phyloP scores from a whole-genome alignment of 2,888 invertebrate species.

The Leucophora obtusa region DNA sequence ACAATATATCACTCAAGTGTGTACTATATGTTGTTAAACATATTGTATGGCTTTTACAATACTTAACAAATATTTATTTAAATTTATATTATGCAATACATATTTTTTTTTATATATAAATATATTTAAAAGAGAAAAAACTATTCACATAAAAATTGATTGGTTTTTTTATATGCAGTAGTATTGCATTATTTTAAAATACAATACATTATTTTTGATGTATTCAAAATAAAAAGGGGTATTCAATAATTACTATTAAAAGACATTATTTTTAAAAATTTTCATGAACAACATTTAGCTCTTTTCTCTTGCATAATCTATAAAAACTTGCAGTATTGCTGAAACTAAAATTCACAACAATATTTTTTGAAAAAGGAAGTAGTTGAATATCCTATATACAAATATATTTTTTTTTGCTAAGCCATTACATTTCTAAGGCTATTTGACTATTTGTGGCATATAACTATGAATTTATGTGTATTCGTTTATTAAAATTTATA shows the following conservation, averaged over 20 bases:
- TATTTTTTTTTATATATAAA: background rate
- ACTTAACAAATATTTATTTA: slow-evolving; percentile 56
- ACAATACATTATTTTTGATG: background rate
- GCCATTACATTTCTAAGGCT: slow-evolving; percentile 23
- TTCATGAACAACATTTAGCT: no score
- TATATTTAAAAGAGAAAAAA: slow-evolving; percentile 4
- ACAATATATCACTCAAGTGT: slow-evolving; percentile 57
- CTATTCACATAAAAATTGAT: slow-evolving; percentile 32
- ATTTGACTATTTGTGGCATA: slow-evolving; percentile 21
- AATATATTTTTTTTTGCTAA: background rate
- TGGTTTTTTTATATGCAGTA: slow-evolving; percentile 3
- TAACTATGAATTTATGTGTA: no score
- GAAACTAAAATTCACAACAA: no score
- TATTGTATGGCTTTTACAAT: slow-evolving; percentile 2
- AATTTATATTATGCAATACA: slow-evolving; percentile 35
- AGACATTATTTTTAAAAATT: no score
- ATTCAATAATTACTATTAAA: background rate
- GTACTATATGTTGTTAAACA: background rate
- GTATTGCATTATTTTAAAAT: slow-evolving; percentile 31
- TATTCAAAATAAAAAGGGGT: background rate
- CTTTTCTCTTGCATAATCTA: no score
- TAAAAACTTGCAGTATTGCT: no score
- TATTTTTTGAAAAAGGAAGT: no score
- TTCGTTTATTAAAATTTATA: background rate
- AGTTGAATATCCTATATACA: background rate